Conservation (phyloP, 2,113 vertebrate species). For the Nesospiza acunhae region DNA sequence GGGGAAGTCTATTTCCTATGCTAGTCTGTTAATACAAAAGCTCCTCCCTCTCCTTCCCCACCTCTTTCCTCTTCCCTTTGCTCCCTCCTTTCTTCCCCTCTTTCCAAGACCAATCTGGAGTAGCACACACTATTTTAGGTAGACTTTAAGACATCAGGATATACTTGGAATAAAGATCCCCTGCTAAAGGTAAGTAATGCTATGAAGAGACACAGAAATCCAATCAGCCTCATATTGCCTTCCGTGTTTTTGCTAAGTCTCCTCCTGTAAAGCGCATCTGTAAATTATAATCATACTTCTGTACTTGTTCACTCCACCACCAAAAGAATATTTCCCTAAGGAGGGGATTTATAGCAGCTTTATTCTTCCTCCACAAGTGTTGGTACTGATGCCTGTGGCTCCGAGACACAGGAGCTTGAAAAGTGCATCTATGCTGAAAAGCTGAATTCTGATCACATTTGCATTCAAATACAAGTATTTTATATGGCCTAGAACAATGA, state of each 20-base stretch:
- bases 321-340: not conserved
- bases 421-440: not conserved
- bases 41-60: not conserved
- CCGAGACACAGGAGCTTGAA: not conserved
- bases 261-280: not conserved
- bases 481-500: not conserved
- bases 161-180: not conserved
- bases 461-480: not conserved
- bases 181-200: not conserved
- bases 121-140: not conserved
- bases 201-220: not conserved
- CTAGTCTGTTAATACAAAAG: not conserved
- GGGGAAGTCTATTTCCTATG: not conserved
- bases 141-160: not conserved
- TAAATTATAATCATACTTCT: not conserved
- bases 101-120: not conserved
- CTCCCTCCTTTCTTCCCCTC: not conserved
- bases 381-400: not conserved
- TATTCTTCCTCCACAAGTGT: not conserved
- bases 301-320: not conserved
- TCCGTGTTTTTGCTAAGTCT: not conserved
- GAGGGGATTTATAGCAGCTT: not conserved
- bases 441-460: not conserved
- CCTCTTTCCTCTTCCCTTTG: not conserved
- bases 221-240: not conserved